Conservation (phyloP, 2,797 vertebrate genomes). For the Caiman crocodilus region DNA sequence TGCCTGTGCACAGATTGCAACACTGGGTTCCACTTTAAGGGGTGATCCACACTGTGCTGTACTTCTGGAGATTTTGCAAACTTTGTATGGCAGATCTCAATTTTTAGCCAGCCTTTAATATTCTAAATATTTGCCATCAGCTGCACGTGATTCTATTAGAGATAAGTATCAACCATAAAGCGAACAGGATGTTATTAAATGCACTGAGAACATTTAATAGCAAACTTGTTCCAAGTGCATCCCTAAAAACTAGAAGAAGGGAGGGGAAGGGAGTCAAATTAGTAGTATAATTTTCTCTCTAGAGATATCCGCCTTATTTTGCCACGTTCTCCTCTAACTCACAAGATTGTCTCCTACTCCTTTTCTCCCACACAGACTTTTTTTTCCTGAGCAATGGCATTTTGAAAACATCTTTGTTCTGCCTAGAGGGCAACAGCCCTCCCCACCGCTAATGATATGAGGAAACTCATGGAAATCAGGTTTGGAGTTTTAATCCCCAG, state of each 20-base stretch:
- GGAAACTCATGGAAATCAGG: background rate
- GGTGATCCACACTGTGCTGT: too few relatives aligned
- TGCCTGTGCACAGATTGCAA: background rate
- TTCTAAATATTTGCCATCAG: background rate
- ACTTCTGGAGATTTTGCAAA: background rate
- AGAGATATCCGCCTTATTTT: background rate
- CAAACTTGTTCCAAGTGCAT: background rate
- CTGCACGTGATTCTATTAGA: fast-evolving
- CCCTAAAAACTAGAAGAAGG: background rate
- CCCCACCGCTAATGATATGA: background rate
- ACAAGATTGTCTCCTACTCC: background rate
- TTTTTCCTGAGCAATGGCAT: background rate
- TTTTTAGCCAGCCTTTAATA: background rate
- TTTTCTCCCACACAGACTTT: fast-evolving
- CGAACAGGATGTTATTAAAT: background rate
- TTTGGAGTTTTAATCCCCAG: background rate
- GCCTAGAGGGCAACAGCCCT: background rate
- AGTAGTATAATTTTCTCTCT: fast-evolving
- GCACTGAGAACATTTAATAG: fast-evolving
- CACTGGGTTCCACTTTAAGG: background rate
- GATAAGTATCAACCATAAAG: background rate
- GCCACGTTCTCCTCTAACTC: background rate
- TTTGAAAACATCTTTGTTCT: background rate
- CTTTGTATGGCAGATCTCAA: fast-evolving
- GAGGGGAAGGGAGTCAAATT: background rate